Base-by-base conservation (phyloP, 2,888 invertebrate species). In the Diachrysia chrysitis region DNA sequence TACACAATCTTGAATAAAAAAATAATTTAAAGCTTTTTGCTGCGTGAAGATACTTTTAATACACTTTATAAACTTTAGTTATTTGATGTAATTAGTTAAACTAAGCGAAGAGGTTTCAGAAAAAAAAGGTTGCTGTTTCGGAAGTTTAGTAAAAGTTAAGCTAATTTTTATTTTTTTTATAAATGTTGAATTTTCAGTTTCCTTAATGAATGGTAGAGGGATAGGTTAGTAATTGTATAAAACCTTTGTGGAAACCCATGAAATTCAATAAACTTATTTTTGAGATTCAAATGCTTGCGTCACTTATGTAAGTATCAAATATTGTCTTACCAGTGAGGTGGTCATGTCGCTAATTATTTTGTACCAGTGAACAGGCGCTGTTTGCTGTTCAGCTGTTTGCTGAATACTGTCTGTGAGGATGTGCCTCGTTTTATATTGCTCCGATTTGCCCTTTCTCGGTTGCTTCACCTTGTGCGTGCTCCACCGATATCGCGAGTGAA, bases 381-480 rank as follows among this genome's bases (percentile, higher is more conserved):
- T 88, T 86, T 85, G 71, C 68, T 74, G 90, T 91, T 92, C 88
- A 87, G 87, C 84, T 88, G 87, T 89, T 87, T 85, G 88, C 90
- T 87, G 94, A 94, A 93, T 95, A 94, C 90, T 85, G 85, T 89
- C 76, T 62, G 86, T 84, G 90, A 92, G 89, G 94, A 94, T 94
- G 92, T 91, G 91, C 92, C 86, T 88, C 93, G 92, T 93, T 94
- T 94, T 95, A 95, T 95, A 95, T 93, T 92, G 90, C 87, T 91
- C 92, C 89, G 92, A 81, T 89, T 91, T 92, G 95, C 95, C 95
- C 95, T 95, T 95, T 95, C 94, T 91, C 92, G 88, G 89, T 94
- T 93, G 92, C 93, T 81, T 94, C 94, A 95, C 95, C 94, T 94
- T 94, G 94, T 92, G 93, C 92, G 90, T 91, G 89, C 83, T 85